Percentiles rank a stretch among this genome's conserved stretches.
phyloP scores from a whole-genome alignment of 2,888 invertebrate species.

The Orthonevra nobilis region DNA sequence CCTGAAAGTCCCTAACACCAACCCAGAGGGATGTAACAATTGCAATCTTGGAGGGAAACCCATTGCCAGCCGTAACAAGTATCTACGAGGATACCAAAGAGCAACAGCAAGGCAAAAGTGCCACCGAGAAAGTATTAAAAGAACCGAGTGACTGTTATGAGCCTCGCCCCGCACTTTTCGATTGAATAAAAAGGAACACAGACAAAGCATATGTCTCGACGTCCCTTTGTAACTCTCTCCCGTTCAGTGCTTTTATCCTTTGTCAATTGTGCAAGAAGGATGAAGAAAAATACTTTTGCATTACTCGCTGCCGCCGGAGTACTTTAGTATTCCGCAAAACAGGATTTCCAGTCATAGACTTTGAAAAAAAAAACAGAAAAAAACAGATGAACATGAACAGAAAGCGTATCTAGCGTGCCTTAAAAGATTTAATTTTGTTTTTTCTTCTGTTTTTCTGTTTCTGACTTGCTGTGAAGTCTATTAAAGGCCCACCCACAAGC shows the following conservation, averaged over 20 bases:
- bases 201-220: constrained; percentile 24
- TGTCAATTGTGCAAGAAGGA: constrained; percentile 30
- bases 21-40: too few species aligned
- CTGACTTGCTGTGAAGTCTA: constrained; percentile 58
- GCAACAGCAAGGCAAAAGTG: constrained; percentile 13
- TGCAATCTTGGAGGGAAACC: constrained; percentile 36
- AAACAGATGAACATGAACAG: too few species aligned
- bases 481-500: constrained; percentile 54
- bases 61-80: constrained; percentile 55
- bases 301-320: constrained; percentile 11
- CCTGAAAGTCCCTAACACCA: constrained; percentile 6
- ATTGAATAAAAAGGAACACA: constrained; percentile 36
- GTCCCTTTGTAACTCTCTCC: constrained; percentile 25
- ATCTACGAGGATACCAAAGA: constrained; percentile 36
- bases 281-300: constrained; percentile 33
- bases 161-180: not conserved
- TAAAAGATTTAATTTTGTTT: constrained; percentile 40
- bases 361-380: constrained; percentile 7
- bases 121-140: constrained; percentile 14
- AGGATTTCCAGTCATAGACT: constrained; percentile 12
- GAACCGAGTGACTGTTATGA: not conserved
- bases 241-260: not conserved
- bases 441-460: constrained; percentile 50
- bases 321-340: not conserved
- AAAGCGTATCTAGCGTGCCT: too few species aligned